Evolutionary conservation across 2,888 invertebrate genomes (phyloP), one percentile per base, ranked within the genome.

Genomic region (Synergus itoensis): DNA sequence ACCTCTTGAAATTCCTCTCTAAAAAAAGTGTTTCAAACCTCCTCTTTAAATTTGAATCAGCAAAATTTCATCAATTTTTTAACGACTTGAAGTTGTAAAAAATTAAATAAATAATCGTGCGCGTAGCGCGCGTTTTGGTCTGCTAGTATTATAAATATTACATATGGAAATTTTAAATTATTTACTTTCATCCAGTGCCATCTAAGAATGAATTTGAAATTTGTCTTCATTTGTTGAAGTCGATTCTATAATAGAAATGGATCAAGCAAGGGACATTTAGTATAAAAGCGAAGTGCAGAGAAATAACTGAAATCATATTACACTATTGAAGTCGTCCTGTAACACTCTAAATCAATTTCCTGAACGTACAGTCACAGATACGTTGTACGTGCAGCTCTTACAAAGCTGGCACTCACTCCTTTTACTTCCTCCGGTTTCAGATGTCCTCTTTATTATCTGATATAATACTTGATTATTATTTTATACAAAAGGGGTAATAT

Each of bases 331-430:
- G 53, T 16, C 53, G 14, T 36, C 73, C 36, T 40, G 18, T 53
- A 73, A 73, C 36, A 53, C 53, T 73, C 73, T 73, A 73, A 73
- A 73, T 73, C 73, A 73, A 73, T 73, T 73, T 73, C 28, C 73
- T 40, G 12, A 16, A 36, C 48, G 48, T 53, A 73, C 28, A 73
- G 53, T 36, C 73, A 40, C 48, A 57, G 73, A 73, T 73, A 73
- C 36, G 53, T 73, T 73, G 73, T 57, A 73, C 73, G 73, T 73
- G 73, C 53, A 16, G 4, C 36, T 53, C 36, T 73, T 53, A 73
- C 40, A 73, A 73, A 73, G 36, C n/a, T 53, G 8, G 12, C 14
- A 14, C n/a, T 73, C 53, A 36, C 53, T 73, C 53, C 48, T 53
- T 57, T 53, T 73, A 45, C 53, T 41, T 41, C 41, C 18, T n/a